Evolutionary conservation across 2,113 vertebrate genomes (phyloP), one percentile per base, ranked within the genome.

Genomic region (Arizona elegans): DNA sequence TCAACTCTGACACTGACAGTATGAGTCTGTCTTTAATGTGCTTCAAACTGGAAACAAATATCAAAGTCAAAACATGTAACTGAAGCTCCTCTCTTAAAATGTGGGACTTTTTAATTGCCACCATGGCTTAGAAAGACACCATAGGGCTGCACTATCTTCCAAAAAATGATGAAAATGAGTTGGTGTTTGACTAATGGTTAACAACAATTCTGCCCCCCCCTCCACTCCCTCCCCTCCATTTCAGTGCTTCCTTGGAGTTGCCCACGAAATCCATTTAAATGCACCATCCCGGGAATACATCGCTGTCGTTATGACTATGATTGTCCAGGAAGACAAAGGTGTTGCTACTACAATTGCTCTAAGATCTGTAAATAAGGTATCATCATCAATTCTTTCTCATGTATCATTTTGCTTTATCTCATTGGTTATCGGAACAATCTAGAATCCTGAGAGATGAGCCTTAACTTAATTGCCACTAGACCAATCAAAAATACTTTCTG

Each of bases 301-400:
- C 81, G 55, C 50, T 92, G 91, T 59, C 26, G 85, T 23, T 29
- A 52, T 62, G 91, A 92, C 10, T 19, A 52, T 24, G 85, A 92
- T 21, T 92, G 91, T 19, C 91, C 91, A 62, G 55, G 55, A 87
- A 92, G 55, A 62, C 55, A 92, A 92, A 87, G 85, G 29, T 92
- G 91, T 58, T 92, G 91, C 55, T 87, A 86, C 85, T 52, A 59
- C 19, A 86, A 58, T 86, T 92, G 85, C 59, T 47, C 33, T 86
- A 59, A 43, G 81, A 50, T 19, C 91, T 92, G 91, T 56, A 50
- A 43, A 92, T 86, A 87, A 92, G 91, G 85, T 92, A 92, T 87
- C 26, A 52, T 50, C 55, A 87, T 62, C 81, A 4, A 50, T 23
- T n/a, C 10, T 59, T 33, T n/a, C 8, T 87, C 86, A 55, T 26